phyloP scores from a whole-genome alignment of 2,888 invertebrate genomes.

The Diaphora mendica region DNA sequence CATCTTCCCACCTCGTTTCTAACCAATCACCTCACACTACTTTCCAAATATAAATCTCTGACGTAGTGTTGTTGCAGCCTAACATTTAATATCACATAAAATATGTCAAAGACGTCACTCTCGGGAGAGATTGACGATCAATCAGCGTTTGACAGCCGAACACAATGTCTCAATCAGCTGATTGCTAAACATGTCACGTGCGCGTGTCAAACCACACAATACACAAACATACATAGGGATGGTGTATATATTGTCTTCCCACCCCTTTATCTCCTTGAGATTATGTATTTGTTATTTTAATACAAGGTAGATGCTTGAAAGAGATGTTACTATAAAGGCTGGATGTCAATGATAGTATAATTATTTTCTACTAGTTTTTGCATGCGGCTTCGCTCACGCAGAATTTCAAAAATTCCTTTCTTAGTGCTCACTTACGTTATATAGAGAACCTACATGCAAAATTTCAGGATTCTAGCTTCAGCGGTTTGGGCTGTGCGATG shows the following conservation, averaged over 20 bases:
- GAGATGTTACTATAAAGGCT: background rate
- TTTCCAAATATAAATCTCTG: background rate
- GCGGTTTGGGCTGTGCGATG: too few relatives aligned
- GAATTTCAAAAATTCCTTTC: too few relatives aligned
- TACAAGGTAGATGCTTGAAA: background rate
- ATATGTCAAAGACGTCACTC: slow-evolving; percentile 14
- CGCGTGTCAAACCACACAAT: slow-evolving; percentile 2
- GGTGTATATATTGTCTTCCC: background rate
- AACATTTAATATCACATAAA: slow-evolving; percentile 2
- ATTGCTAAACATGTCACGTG: slow-evolving; percentile 13
- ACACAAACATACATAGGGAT: background rate
- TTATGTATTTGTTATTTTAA: background rate
- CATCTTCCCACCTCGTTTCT: background rate
- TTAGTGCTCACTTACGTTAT: too few relatives aligned
- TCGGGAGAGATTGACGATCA: slow-evolving; percentile 19
- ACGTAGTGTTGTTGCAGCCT: background rate
- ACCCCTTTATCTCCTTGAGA: background rate
- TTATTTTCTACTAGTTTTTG: too few relatives aligned
- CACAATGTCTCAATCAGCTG: slow-evolving; percentile 14
- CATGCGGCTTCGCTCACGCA: too few relatives aligned
- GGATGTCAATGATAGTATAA: too few relatives aligned
- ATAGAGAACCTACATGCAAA: too few relatives aligned
- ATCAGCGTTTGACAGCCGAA: slow-evolving; percentile 19
- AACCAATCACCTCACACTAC: background rate
- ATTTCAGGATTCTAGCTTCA: too few relatives aligned